Conservation (phyloP, 2,797 vertebrate species). For the Acanthiza pusilla region DNA sequence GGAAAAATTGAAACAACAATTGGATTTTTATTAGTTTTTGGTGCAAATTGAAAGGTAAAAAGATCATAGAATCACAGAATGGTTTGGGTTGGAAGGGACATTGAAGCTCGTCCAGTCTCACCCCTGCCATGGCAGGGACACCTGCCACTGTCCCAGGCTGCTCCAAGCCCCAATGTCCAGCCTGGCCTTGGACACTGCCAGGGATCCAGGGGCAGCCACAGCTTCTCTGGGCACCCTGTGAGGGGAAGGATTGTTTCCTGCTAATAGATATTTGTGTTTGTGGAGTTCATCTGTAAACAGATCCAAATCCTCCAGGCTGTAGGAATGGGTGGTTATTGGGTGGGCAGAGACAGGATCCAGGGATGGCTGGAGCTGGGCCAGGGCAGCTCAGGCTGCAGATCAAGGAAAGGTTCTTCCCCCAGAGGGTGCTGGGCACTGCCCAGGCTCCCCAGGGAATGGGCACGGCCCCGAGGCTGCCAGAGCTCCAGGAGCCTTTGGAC, state of each 20-base stretch:
- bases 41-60: background rate
- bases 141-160: background rate
- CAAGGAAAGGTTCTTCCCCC: background rate
- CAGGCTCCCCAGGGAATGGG: background rate
- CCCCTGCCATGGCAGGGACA: background rate
- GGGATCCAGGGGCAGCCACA: background rate
- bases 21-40: background rate
- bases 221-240: background rate
- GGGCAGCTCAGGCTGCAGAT: rapidly evolving
- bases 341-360: background rate
- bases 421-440: background rate
- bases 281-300: rapidly evolving
- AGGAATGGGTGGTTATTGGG: background rate
- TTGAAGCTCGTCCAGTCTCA: rapidly evolving
- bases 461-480: background rate
- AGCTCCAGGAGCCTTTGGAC: background rate
- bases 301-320: background rate
- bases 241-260: background rate
- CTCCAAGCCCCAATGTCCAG: no score
- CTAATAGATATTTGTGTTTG: background rate
- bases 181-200: background rate
- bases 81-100: background rate
- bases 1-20: background rate
- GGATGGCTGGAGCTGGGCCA: rapidly evolving
- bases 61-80: background rate